A percentile compares a stretch with the other conserved stretches of the same genome.
phyloP scores from a whole-genome alignment of 2,888 invertebrate species.

The Acrobasis repandana region DNA sequence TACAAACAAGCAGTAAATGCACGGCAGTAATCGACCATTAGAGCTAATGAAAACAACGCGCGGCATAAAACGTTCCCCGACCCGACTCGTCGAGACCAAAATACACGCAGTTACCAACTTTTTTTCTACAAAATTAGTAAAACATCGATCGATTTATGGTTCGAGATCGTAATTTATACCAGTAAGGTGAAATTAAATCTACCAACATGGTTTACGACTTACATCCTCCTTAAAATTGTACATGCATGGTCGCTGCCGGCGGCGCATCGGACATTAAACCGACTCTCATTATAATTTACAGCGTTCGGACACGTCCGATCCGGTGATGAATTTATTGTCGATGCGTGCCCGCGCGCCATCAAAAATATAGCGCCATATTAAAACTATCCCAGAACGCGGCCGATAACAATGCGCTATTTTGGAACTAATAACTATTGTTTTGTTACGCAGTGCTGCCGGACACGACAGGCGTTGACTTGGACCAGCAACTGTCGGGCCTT shows the following conservation, averaged over 20 bases:
- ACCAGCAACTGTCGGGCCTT: conserved; percentile 87
- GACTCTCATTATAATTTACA: conserved; percentile 79
- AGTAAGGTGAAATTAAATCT: conserved; percentile 75
- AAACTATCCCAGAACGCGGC: conserved; percentile 52
- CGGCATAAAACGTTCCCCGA: conserved; percentile 10
- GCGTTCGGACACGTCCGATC: conserved; percentile 65
- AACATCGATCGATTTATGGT: conserved; percentile 51
- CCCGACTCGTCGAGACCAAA: conserved; percentile 13
- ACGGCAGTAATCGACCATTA: conserved; percentile 17
- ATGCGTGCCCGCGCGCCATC: conserved; percentile 58
- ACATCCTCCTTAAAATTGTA: conserved; percentile 69
- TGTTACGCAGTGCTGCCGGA: conserved; percentile 87
- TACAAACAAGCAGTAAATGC: conserved; percentile 19
- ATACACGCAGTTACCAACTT: conserved; percentile 15
- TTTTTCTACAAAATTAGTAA: conserved; percentile 36
- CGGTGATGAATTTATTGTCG: conserved; percentile 72
- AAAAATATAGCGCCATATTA: conserved; percentile 66
- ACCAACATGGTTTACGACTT: conserved; percentile 73
- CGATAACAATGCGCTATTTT: conserved; percentile 42
- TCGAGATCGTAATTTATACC: conserved; percentile 62
- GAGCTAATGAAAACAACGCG: conserved; percentile 14
- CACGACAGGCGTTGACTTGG: conserved; percentile 88
- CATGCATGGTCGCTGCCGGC: conserved; percentile 35
- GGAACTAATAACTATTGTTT: conserved; percentile 23
- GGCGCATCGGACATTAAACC: conserved; percentile 58